Base-by-base conservation (phyloP, 2,888 invertebrate species). In the Pelosia muscerda region DNA sequence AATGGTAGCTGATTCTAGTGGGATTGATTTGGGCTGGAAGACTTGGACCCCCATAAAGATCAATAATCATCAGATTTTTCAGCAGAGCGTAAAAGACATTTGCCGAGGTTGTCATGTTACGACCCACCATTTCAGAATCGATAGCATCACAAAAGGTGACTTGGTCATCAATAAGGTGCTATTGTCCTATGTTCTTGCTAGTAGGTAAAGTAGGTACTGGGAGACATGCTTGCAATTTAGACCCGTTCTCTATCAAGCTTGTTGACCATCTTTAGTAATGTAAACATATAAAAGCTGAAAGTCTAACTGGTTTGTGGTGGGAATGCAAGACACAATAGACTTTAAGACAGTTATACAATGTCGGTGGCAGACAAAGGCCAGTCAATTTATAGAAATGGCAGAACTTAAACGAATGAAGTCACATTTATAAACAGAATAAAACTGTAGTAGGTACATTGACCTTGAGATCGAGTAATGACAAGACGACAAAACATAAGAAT, bases 381-480 rank as follows among this genome's bases (percentile, higher is more conserved):
- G 67, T 53, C 74, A 85, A 85, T 87, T 81, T 81, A 75, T 77
- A 75, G 63, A 82, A 81, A 86, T 82, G 74, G 66, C 79, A 84
- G 83, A 83, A 84, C 73, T 76, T 75, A 74, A 77, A 70, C 65
- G 72, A 74, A 81, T 88, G 88, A 88, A 84, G 83, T 87, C 88
- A 87, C 84, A 79, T 84, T 84, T 86, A 85, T 84, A 81, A 77
- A 78, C 78, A 79, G 79, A 72, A 77, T 78, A 70, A 82, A 79
- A 77, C 75, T 65, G 69, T 73, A 72, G 74, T 31, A 38, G 57
- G 74, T 70, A 77, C 75, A 66, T 68, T 71, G 79, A 81, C 86
- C 86, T 86, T 86, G 86, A 74, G 76, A 76, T 77, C 62, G 70
- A 69, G 75, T 81, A 82, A 84, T 81, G 82, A 83, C 82, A 83